phyloP scores from a whole-genome alignment of 2,888 invertebrate genomes.

The Bugula neritina region DNA sequence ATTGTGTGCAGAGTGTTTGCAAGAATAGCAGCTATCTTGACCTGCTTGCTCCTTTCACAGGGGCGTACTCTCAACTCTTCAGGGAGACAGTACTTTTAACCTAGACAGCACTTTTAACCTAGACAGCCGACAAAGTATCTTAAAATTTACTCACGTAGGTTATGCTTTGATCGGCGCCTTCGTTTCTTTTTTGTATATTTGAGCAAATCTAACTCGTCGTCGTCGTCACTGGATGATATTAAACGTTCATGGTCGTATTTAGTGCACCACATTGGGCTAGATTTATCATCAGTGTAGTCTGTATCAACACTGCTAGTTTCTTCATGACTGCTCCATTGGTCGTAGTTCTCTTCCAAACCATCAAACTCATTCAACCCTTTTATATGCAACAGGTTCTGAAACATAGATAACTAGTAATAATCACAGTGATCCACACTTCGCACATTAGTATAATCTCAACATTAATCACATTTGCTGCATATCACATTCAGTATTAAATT shows the following conservation, averaged over 20 bases:
- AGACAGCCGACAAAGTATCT: no score
- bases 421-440: no score
- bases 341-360: background rate
- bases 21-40: no score
- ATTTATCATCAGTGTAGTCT: background rate
- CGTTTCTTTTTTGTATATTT: constrained; percentile 15
- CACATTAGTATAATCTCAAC: no score
- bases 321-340: background rate
- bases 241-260: constrained; percentile 16
- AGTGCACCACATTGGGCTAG: constrained; percentile 23
- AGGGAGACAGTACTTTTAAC: no score
- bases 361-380: background rate
- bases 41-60: no score
- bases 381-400: background rate
- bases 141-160: constrained; percentile 15
- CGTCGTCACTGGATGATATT: constrained; percentile 9
- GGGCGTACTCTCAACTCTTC: no score
- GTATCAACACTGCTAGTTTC: background rate
- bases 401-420: background rate
- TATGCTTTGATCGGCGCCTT: background rate
- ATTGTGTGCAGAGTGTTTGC: no score
- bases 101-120: no score
- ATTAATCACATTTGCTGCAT: no score
- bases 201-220: constrained; percentile 21
- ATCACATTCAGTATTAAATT: no score